Evolutionary conservation across 2,113 vertebrate genomes (phyloP), one percentile per base, ranked within the genome.

Genomic region (Buteo buteo): DNA sequence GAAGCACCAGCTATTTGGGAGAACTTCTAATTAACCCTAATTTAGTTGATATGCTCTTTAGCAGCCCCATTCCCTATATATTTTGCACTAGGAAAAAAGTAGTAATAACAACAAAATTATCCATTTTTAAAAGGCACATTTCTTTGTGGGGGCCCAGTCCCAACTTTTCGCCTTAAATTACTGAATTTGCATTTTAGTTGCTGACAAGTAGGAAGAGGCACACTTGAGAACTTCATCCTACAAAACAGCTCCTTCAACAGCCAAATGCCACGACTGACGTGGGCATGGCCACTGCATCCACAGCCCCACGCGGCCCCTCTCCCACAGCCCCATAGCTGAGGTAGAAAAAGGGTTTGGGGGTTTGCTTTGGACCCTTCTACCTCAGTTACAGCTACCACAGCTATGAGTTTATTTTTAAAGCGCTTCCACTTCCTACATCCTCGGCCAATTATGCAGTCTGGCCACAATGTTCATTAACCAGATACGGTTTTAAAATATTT

Each of bases 1-100:
- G 98, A 98, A 98, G 98, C 97, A 96, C 96, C 50, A 86, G 95
- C 97, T 97, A 98, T 98, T 98, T 96, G 93, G 97, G 97, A 98
- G 98, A 98, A 98, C 97, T 98, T 98, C 98, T 99, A 99, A 99
- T 99, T 99, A 99, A 98, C 98, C 98, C 99, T 99, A 97, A 97
- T 99, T 99, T 98, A 97, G 94, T 97, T 98, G 97, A 98, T 97
- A 84, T n/a, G 49, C 95, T 97, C 93, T 96, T 97, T 90, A 92
- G 93, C 81, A 87, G 86, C 64, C 94, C 62, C 91, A 38, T 93
- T 97, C 97, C 93, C 90, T 57, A 57, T 32, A 36, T 40, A 79
- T 66, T 81, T 93, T 62, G 90, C 93, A 86, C 86, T 74, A 92
- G 91, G 95, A 97, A 91, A 95, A 97, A 98, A 95, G 66, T 42